Base-by-base conservation (phyloP, 2,888 invertebrate species). In the Blastobasis adustella region DNA sequence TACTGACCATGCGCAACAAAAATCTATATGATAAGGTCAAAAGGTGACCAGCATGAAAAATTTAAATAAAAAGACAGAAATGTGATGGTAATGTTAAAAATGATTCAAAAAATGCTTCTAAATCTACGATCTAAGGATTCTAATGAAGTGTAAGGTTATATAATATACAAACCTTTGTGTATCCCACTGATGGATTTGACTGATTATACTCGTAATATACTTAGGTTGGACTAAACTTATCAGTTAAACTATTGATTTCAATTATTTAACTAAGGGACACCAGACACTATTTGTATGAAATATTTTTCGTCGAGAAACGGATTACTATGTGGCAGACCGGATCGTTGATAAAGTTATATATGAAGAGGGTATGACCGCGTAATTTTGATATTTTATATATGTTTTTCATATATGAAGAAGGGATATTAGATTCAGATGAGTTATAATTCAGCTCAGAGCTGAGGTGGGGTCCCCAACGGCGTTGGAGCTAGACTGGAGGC, bases 231-330 rank as follows among this genome's bases (percentile, higher is more conserved):
- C 40, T 46, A 39, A 49, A 51, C 47, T 53, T 57, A 63, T 58
- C 53, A 5, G 1, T 10, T 42, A 42, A 42, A 42, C 10, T n/a
- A n/a, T 10, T 42, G 6, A 5, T 42, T n/a, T 40, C 4, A 40
- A 8, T 40, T 40, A 40, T 40, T 40, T 40, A 40, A 40, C 9
- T 40, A 40, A 40, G 10, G 5, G 9, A n/a, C 42, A 50, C 48
- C 56, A 42, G 65, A 51, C 81, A 84, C 87, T 87, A 87, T 65
- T 83, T 88, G 56, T 87, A 87, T 1, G 84, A 82, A 56, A 88
- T 87, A 66, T 86, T 87, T 74, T 88, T 86, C 0, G 86, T 86
- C 37, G 87, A 87, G 58, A 88, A 85, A 67, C 80, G 73, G 52
- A 86, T 86, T 6, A 84, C 58, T 65, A 84, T 81, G 49, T 85